Evolutionary conservation across 2,113 vertebrate genomes (phyloP), one percentile per base, ranked within the genome.

Genomic region (Cyanoramphus novaezelandiae): DNA sequence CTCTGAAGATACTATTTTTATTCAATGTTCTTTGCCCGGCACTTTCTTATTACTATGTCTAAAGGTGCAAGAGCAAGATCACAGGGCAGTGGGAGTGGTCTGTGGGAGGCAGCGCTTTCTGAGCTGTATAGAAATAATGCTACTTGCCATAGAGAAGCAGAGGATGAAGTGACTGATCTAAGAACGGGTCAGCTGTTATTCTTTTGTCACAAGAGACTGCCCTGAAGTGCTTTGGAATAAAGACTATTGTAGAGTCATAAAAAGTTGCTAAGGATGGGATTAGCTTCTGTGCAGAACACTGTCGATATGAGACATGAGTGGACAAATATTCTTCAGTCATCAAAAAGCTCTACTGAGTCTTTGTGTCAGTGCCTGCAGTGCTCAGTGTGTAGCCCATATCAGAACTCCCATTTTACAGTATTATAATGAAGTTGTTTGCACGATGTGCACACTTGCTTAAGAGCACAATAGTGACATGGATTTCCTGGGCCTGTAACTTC

Each of bases 1-100:
- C 77, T 94, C 81, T 76, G 91, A 93, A 96, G 70, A 87, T 87
- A 92, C 59, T 78, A 5, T 89, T 96, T 94, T 88, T 93, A 82
- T 67, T 94, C 15, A 41, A 21, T 31, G 77, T 93, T 60, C 72
- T 95, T 41, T 82, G 74, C 92, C 93, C 95, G 86, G 76, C 41
- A 59, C 77, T 93, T 80, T 71, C 63, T 84, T 72, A 20, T 44
- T 80, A 4, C 33, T 57, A 0, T 80, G 67, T 77, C 64, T 92
- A n/a, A 89, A 80, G 70, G 39, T 75, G 0, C 44, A 47, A 20
- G 3, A 80, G 59, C 6, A 31, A 85, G 50, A 76, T 44, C 25
- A 4, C 4, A 77, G 50, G 83, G 86, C 53, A 39, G 55, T 8
- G 62, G 83, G 39, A 53, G 47, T 5, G 13, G 24, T 28, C 41